Evolutionary conservation across 2,113 vertebrate species (phyloP).

Genomic region (Phylloscopus trochiloides): DNA sequence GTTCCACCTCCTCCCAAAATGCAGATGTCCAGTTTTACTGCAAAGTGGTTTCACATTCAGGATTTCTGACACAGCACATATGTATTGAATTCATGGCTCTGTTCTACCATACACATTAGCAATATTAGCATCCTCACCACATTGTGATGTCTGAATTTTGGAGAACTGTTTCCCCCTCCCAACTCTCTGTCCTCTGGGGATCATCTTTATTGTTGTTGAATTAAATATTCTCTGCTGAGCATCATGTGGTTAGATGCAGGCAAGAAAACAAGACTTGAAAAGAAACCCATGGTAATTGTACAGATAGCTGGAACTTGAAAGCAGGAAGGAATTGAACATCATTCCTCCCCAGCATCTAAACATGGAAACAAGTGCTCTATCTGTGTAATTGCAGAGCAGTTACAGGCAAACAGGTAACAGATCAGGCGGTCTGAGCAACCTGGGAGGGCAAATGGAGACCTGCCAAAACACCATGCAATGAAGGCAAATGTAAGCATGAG

Average conservation of each 20-base stretch:
- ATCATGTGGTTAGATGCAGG: background rate
- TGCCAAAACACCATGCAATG: background rate
- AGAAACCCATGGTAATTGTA: background rate
- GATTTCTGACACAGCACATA: background rate
- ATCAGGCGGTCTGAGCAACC: background rate
- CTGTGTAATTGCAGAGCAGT: background rate
- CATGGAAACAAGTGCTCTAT: background rate
- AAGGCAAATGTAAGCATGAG: background rate
- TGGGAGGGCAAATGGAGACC: background rate
- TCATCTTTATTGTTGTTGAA: background rate
- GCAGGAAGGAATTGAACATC: background rate
- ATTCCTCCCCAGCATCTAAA: background rate
- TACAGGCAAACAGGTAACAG: background rate
- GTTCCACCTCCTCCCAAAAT: background rate
- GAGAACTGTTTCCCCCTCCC: background rate
- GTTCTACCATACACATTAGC: background rate
- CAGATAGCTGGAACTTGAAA: background rate
- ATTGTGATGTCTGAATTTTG: background rate
- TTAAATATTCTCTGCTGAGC: no score
- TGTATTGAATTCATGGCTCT: background rate
- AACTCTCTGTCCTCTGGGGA: background rate
- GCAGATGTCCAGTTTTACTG: background rate
- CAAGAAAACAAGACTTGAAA: background rate
- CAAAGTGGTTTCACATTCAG: background rate
- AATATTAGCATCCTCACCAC: background rate